Conservation (phyloP, 2,113 vertebrate genomes). For the Protobothrops flavoviridis region DNA sequence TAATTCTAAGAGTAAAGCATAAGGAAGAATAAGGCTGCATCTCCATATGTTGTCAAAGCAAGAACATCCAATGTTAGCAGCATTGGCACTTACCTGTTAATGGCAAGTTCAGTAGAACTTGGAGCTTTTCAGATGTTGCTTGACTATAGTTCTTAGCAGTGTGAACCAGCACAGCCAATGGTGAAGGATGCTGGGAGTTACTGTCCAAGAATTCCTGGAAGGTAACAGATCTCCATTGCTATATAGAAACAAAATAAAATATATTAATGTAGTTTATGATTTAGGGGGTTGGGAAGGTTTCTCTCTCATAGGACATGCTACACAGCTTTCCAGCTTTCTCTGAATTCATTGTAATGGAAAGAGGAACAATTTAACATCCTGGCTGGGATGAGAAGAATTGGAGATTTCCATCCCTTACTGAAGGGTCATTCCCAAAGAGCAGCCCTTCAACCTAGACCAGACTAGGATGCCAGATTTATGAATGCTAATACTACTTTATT, state of each 20-base stretch:
- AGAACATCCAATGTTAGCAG: too few relatives aligned
- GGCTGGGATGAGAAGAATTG: background rate
- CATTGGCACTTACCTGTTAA: background rate
- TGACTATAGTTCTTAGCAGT: background rate
- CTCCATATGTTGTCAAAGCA: too few relatives aligned
- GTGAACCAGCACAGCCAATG: background rate
- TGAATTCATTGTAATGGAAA: background rate
- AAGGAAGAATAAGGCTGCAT: too few relatives aligned
- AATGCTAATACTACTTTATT: background rate
- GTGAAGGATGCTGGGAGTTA: background rate
- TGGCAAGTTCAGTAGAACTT: background rate
- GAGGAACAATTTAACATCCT: background rate
- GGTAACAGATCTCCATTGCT: background rate
- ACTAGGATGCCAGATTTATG: background rate
- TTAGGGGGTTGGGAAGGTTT: background rate
- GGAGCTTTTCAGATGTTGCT: background rate
- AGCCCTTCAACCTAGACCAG: background rate
- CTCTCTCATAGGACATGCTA: background rate
- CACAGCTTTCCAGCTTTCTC: background rate
- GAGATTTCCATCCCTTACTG: background rate
- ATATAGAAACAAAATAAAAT: background rate
- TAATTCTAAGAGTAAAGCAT: too few relatives aligned
- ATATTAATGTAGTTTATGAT: background rate
- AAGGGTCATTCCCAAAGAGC: background rate
- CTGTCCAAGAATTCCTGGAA: background rate